These are phyloP conservation scores for Bradypodion pumilum DNA, from an alignment of 2,797 vertebrate genomes.

Conservation along the genomic window DNA sequence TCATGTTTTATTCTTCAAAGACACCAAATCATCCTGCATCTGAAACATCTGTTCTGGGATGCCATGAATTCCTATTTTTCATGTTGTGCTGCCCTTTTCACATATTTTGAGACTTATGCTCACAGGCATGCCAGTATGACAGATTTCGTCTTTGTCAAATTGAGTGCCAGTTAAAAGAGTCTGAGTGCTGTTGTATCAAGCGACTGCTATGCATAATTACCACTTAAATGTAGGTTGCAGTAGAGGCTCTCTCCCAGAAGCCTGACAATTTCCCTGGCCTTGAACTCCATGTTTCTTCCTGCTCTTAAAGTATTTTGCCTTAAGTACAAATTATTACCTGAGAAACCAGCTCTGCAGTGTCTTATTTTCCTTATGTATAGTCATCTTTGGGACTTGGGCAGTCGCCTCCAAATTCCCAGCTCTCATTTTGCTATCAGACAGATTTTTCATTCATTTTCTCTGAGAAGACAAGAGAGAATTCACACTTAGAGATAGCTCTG, in stretches of 20 bases:
- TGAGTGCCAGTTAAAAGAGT: neutral
- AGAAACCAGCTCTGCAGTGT: neutral
- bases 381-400: slow-evolving; percentile 25
- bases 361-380: neutral
- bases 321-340: neutral
- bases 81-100: neutral
- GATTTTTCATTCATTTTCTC: slow-evolving; percentile 11
- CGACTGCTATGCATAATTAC: neutral
- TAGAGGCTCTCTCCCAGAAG: neutral
- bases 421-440: neutral
- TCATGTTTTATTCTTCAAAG: neutral
- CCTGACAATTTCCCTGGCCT: neutral
- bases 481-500: neutral
- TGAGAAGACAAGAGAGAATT: neutral
- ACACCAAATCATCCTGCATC: no score
- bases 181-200: slow-evolving; percentile 20
- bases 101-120: slow-evolving; percentile 3
- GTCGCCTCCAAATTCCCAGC: slow-evolving; percentile 3
- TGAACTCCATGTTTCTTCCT: slow-evolving; percentile 9
- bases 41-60: neutral
- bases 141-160: slow-evolving; percentile 28
- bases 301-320: slow-evolving; percentile 16
- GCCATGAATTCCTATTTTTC: slow-evolving; percentile 6
- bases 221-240: neutral
- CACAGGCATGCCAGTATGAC: slow-evolving; percentile 7